phyloP scores from a whole-genome alignment of 2,888 invertebrate genomes.

The Platynereis dumerilii region DNA sequence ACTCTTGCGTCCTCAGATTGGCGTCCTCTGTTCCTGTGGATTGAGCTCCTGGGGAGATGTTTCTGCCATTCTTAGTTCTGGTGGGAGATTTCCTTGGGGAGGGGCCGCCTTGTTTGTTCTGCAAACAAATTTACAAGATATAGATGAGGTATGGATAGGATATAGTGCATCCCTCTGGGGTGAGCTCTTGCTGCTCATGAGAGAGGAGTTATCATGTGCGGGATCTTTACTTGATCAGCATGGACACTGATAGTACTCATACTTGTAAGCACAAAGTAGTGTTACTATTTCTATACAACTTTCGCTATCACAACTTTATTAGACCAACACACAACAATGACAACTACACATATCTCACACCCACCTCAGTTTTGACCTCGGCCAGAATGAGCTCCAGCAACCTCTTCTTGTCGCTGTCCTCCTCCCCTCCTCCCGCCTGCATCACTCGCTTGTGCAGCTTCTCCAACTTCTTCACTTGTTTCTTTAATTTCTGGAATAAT shows the following conservation, averaged over 20 bases:
- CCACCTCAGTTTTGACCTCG: slow-evolving; percentile 20
- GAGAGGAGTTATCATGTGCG: too few relatives aligned
- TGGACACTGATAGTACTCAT: too few relatives aligned
- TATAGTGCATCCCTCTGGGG: too few relatives aligned
- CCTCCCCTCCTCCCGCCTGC: neutral
- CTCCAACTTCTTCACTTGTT: slow-evolving; percentile 36
- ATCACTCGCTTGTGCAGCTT: slow-evolving; percentile 31
- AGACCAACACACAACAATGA: too few relatives aligned
- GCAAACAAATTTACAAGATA: neutral
- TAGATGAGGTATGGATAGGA: too few relatives aligned
- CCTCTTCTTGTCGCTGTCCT: slow-evolving; percentile 18
- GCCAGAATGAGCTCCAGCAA: slow-evolving; percentile 29
- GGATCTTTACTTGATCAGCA: too few relatives aligned
- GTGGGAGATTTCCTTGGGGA: neutral
- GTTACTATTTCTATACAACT: too few relatives aligned
- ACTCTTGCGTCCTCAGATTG: slow-evolving; percentile 9
- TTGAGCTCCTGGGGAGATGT: neutral
- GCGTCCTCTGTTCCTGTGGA: neutral
- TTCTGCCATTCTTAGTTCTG: neutral
- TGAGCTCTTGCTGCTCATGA: too few relatives aligned
- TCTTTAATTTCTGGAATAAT: slow-evolving; percentile 29
- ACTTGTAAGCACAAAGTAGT: too few relatives aligned
- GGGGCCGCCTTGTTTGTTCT: neutral
- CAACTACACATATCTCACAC: too few relatives aligned
- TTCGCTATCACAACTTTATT: too few relatives aligned